Evolutionary conservation across 2,888 invertebrate species (phyloP).

Genomic region (Smittia sp.): DNA sequence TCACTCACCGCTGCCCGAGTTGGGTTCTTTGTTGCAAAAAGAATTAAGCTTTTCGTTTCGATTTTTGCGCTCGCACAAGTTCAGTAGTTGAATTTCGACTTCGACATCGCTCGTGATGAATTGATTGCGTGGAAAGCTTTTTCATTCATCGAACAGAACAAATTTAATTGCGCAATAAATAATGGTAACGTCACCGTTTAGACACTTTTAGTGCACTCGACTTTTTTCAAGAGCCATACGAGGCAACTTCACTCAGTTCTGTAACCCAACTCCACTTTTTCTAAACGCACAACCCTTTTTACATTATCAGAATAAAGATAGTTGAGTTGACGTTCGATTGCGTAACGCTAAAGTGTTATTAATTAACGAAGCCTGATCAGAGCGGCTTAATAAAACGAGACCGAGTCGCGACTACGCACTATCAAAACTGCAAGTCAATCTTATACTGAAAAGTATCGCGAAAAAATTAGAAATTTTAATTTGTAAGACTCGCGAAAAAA

Average conservation of each 20-base stretch:
- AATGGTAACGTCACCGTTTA: background rate
- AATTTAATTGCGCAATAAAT: background rate
- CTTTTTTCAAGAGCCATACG: background rate
- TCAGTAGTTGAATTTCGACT: background rate
- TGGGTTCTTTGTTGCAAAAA: slow-evolving; percentile 19
- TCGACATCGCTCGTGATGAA: background rate
- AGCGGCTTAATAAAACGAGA: too few species aligned
- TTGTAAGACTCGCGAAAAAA: slow-evolving; percentile 3
- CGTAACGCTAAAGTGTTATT: background rate
- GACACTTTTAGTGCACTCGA: background rate
- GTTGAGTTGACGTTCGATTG: background rate
- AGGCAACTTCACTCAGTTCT: background rate
- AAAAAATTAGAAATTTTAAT: slow-evolving; percentile 10
- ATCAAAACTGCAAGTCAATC: background rate
- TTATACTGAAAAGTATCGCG: slow-evolving; percentile 18
- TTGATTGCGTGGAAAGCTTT: background rate
- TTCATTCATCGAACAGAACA: background rate
- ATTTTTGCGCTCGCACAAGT: background rate
- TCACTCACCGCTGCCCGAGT: background rate
- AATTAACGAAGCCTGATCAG: too few species aligned
- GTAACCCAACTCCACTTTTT: background rate
- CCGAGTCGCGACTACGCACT: background rate
- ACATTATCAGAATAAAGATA: background rate
- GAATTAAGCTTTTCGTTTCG: background rate
- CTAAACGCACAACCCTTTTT: slow-evolving; percentile 4